Evolutionary conservation across 2,113 vertebrate genomes (phyloP), one percentile per base, ranked within the genome.

Genomic region (Clupea harengus): DNA sequence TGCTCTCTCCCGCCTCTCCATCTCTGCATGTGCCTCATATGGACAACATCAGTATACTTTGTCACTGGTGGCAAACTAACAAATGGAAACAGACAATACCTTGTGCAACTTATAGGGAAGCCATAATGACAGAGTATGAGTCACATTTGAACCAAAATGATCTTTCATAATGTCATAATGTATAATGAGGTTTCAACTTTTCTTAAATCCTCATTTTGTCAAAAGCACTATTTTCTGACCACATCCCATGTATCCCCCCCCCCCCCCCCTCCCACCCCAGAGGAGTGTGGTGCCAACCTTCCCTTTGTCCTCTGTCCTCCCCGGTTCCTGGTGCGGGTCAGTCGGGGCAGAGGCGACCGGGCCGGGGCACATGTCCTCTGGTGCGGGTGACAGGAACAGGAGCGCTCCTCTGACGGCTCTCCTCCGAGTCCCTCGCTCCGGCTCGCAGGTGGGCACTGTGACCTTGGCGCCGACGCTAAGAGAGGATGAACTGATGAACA

Each of bases 1-100:
- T 54, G 5, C 17, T 50, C 7, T 18, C 18, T 20, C 25, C 60
- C 45, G 17, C 11, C 60, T 84, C n/a, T 25, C 32, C 20, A 60
- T 83, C 82, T 52, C 8, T 83, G 28, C 8, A 8, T 50, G 20
- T 45, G 32, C 64, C 81, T 84, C 78, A 82, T 83, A 81, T 39
- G 78, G 25, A 72, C 64, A 28, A 81, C 46, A 82, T 32, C 87
- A 83, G 72, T 64, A 85, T 28, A 75, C 72, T 80, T 32, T 81
- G 83, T 83, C 50, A 67, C 83, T 85, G 83, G 44, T 28, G n/a
- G 28, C 72, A 17, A 13, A 32, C 11, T 1, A 13, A 17, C 72
- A 6, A 32, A 13, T 39, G 15, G 25, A 78, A 78, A 72, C 64
- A 78, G 72, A 78, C n/a, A 72, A 13, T 11, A 39, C 72, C 28